A percentile compares a stretch with the other conserved stretches of the same genome.
These are phyloP conservation scores for Plagiodera versicolora DNA, from an alignment of 2,888 invertebrate species.

Conservation along the genomic window DNA sequence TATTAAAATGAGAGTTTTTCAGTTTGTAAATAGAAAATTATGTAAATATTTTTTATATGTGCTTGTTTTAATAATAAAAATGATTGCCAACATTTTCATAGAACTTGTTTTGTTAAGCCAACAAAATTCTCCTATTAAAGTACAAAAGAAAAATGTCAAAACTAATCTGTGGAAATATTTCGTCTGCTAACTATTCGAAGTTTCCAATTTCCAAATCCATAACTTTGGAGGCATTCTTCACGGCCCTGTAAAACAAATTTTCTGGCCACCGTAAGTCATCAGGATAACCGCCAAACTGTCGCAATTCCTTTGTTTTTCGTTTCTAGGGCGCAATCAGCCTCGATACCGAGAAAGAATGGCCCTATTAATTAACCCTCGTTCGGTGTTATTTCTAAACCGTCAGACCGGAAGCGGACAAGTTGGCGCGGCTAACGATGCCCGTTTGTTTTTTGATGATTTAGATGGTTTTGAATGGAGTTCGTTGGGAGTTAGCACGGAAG, in stretches of 20 bases:
- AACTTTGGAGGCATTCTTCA: too few relatives aligned
- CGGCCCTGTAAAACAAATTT: too few relatives aligned
- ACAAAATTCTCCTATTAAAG: too few relatives aligned
- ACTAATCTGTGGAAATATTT: too few relatives aligned
- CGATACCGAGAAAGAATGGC: conserved; percentile 21
- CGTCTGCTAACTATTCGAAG: too few relatives aligned
- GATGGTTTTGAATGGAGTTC: not conserved
- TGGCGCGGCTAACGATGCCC: conserved; percentile 24
- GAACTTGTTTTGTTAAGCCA: too few relatives aligned
- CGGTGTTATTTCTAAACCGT: conserved; percentile 19
- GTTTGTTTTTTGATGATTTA: conserved; percentile 23
- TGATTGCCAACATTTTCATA: too few relatives aligned
- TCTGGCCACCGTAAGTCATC: too few relatives aligned
- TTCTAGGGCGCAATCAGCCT: conserved; percentile 20
- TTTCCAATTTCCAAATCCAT: too few relatives aligned
- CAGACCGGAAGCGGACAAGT: conserved; percentile 26
- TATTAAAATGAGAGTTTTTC: not conserved
- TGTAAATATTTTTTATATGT: too few relatives aligned
- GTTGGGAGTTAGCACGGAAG: not conserved
- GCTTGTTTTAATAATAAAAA: too few relatives aligned
- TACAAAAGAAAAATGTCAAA: too few relatives aligned
- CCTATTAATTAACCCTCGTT: conserved; percentile 26
- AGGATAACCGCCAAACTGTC: conserved; percentile 13
- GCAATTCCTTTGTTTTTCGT: conserved; percentile 25
- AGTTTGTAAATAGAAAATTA: not conserved